Conservation (phyloP, 2,797 vertebrate species). For the Platalea minor region DNA sequence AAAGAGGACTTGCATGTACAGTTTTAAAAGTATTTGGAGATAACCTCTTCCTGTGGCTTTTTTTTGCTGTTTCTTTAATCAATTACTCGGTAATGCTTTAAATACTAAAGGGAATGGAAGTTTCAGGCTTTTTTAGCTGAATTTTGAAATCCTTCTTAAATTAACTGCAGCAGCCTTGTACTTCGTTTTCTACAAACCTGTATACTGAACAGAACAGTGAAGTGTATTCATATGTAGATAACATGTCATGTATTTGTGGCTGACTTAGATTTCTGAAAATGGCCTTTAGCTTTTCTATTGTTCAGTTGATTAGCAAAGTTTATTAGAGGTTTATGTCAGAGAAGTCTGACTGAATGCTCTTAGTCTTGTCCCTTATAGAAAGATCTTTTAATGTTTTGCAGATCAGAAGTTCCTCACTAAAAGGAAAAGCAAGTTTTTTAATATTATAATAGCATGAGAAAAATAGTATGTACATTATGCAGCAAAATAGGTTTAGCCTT, state of each 20-base stretch:
- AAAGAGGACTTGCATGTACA: not conserved
- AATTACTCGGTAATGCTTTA: not conserved
- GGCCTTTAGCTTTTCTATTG: not conserved
- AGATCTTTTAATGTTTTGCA: not conserved
- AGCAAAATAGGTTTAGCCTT: not conserved
- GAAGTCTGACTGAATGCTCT: not conserved
- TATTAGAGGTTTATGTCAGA: not conserved
- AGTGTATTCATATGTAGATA: not conserved
- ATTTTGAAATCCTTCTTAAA: constrained; percentile 27
- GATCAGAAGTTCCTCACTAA: not conserved
- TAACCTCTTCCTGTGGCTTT: not conserved
- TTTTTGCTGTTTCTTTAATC: not conserved
- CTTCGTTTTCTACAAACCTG: not conserved
- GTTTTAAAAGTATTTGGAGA: constrained; percentile 3
- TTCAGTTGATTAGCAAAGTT: constrained; percentile 7
- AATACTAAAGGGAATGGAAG: not conserved
- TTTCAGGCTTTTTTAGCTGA: not conserved
- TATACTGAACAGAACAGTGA: not conserved
- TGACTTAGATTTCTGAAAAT: not conserved
- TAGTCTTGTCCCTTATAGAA: not conserved
- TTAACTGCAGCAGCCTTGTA: not conserved
- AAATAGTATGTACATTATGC: not conserved
- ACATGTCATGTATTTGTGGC: not conserved
- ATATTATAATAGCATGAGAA: not conserved
- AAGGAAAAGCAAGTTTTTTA: not conserved